These are phyloP conservation scores for Odiellus spinosus DNA, from an alignment of 2,888 invertebrate genomes.

Conservation along the genomic window DNA sequence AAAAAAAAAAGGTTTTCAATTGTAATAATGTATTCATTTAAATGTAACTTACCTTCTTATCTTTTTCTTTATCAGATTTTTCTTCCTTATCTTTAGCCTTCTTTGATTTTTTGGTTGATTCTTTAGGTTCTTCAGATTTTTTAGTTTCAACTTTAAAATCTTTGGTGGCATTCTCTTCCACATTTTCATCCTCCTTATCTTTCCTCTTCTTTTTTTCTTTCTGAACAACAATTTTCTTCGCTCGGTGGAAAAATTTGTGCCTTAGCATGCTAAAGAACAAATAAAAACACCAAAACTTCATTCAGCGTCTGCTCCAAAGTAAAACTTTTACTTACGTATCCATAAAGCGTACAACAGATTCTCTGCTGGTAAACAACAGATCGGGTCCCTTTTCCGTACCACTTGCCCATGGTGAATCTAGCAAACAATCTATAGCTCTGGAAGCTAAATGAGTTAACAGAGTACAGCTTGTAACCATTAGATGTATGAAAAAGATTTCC, in stretches of 20 bases:
- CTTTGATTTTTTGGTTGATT: constrained; percentile 26
- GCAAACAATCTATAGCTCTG: constrained; percentile 77
- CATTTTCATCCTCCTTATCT: constrained; percentile 33
- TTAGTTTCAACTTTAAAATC: constrained; percentile 8
- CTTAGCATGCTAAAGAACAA: constrained; percentile 47
- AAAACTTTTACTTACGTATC: constrained; percentile 39
- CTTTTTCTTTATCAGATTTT: constrained; percentile 25
- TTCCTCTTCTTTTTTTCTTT: constrained; percentile 44
- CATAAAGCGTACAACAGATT: constrained; percentile 60
- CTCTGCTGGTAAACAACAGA: constrained; percentile 61
- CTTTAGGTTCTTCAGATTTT: constrained; percentile 17
- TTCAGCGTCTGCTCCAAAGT: too few species aligned
- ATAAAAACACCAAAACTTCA: too few species aligned
- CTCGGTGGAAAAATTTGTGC: constrained; percentile 90
- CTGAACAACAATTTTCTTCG: constrained; percentile 63
- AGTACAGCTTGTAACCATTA: background rate
- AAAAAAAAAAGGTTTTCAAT: too few species aligned
- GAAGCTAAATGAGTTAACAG: constrained; percentile 32
- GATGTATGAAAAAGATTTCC: background rate
- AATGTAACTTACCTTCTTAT: constrained; percentile 19
- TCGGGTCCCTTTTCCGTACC: constrained; percentile 28
- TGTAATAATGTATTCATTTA: too few species aligned
- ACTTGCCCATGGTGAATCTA: constrained; percentile 78
- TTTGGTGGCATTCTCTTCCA: constrained; percentile 16
- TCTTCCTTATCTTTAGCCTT: constrained; percentile 29